Evolutionary conservation across 64 coral and sea anemone genomes (phyloP), one percentile per base, ranked within the genome.

Genomic region (Acropora tenuis): DNA sequence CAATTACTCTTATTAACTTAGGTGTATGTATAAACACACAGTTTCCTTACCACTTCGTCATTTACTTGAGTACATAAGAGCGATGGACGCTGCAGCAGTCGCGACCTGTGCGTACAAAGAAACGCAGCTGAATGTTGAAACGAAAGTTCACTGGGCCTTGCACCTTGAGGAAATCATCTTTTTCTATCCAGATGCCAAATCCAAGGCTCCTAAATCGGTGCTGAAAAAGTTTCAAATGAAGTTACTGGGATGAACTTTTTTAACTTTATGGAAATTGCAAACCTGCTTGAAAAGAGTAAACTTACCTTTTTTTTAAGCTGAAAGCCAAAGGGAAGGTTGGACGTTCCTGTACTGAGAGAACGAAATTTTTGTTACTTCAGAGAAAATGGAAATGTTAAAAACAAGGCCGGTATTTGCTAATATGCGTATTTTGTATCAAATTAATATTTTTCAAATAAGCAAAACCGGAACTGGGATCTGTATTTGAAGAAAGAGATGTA

Each of bases 161-260:
- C 47, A 85, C 43, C 82, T 85, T 8, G 82, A 85, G 11, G 82
- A 85, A 85, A 85, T 85, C 49, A 15, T 49, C 2, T 85, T 47
- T 65, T 85, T 85, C 42, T 44, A 6, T 71, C 82, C 82, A 82
- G 79, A 82, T 19, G 30, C 15, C 9, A 45, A 85, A 49, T 11
- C 43, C 44, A 85, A 85, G 43, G 47, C 65, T 40, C 16, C 4
- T 6, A 16, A 71, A 10, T 48, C 82, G 1, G 8, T 71, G 45
- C 9, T 85, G 65, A 85, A 85, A 7, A 85, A 71, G 45, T 85
- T 72, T 69, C 45, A 69, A 48, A 85, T 5, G 1, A 69, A 69
- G 65, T 2, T n/a, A 68, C 44, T 85, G 82, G 82, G 65, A 85
- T 50, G 18, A 72, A 49, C 61, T 85, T 18, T 85, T 71, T 49